These are phyloP conservation scores for Linyphia triangularis DNA, from an alignment of 2,888 invertebrate species.

Conservation along the genomic window DNA sequence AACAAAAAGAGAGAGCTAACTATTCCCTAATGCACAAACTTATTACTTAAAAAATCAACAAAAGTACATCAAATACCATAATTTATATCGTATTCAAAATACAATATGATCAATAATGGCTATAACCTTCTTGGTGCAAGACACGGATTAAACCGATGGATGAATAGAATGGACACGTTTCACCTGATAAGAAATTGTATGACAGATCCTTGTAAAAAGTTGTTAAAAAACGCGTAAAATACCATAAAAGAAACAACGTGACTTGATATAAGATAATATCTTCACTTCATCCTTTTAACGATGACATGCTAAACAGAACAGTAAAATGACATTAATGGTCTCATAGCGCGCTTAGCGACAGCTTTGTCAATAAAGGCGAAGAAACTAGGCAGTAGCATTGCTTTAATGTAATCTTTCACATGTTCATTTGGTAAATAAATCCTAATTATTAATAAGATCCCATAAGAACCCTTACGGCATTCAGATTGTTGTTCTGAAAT, in stretches of 20 bases:
- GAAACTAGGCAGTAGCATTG: background rate
- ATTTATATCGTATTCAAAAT: too few relatives aligned
- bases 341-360: conserved; percentile 5
- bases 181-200: background rate
- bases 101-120: background rate
- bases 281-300: conserved; percentile 12
- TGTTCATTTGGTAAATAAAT: background rate
- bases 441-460: conserved; percentile 41
- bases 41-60: too few relatives aligned
- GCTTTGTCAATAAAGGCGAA: conserved; percentile 34
- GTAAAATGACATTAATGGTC: conserved; percentile 1
- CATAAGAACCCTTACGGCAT: background rate
- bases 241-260: conserved; percentile 32
- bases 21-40: too few relatives aligned
- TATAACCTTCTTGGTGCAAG: background rate
- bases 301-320: background rate
- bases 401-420: background rate
- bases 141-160: background rate
- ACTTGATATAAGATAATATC: conserved; percentile 19
- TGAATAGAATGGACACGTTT: background rate
- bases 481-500: conserved; percentile 9
- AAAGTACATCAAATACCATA: too few relatives aligned
- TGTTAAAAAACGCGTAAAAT: conserved; percentile 13
- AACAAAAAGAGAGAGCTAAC: too few relatives aligned
- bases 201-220: background rate